These are phyloP conservation scores for Myotis vivesi DNA, from an alignment of 2,797 vertebrate genomes.

Conservation along the genomic window DNA sequence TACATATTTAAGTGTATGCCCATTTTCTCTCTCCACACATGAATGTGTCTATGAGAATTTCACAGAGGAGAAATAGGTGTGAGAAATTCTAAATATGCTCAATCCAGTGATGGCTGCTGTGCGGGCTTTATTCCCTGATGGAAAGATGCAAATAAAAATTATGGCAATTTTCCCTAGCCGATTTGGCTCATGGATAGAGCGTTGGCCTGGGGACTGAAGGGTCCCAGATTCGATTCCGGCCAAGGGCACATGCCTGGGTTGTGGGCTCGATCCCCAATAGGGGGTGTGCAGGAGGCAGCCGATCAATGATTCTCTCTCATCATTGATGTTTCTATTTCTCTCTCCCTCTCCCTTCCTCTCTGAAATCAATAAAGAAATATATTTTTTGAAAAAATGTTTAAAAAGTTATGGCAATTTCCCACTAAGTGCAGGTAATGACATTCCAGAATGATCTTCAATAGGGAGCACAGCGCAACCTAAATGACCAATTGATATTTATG, in stretches of 20 bases:
- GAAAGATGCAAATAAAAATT: background rate
- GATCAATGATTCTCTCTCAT: too few relatives aligned
- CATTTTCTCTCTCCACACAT: background rate
- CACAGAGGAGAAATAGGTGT: background rate
- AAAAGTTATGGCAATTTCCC: background rate
- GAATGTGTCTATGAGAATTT: background rate
- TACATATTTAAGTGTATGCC: background rate
- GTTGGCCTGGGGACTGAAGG: rapidly evolving
- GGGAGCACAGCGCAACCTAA: background rate
- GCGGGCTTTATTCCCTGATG: background rate
- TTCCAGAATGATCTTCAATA: background rate
- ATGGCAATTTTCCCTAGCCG: background rate
- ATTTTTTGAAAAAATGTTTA: too few relatives aligned
- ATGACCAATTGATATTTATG: background rate
- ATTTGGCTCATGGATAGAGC: too few relatives aligned
- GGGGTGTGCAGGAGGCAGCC: too few relatives aligned
- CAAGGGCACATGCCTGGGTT: too few relatives aligned
- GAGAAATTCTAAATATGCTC: background rate
- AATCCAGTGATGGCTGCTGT: background rate
- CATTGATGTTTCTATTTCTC: too few relatives aligned
- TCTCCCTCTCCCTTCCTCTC: too few relatives aligned
- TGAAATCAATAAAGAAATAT: too few relatives aligned
- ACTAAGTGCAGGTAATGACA: background rate
- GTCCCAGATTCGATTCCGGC: too few relatives aligned
- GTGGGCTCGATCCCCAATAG: too few relatives aligned